Evolutionary conservation across 1,140 invertebrate genomes (phyloP), one percentile per base, ranked within the genome.

Genomic region (Chymomyza costata): DNA sequence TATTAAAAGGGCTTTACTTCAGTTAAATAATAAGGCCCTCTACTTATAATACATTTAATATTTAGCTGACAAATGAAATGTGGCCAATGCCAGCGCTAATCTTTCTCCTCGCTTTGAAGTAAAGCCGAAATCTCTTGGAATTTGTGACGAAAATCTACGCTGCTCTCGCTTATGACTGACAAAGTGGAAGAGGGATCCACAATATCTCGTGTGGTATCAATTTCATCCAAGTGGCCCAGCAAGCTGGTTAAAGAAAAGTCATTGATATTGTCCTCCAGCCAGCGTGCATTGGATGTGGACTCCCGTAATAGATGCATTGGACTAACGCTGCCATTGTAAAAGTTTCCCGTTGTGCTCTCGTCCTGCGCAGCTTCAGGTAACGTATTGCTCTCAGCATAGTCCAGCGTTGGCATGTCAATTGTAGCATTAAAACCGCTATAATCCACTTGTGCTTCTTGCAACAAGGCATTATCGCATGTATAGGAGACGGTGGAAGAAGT

Each of bases 171-270:
- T 87, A 95, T 90, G 40, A 95, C 85, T 38, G 92, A 92, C 64
- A 94, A 92, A 66, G 94, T 89, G n/a, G 94, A 93, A 0, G 92
- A 90, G 50, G 94, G 93, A 80, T 94, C 91, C 65, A 84, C 38
- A 63, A 84, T 83, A 35, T 83, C 82, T 18, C 82, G 67, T 11
- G 63, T 84, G 44, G 65, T 62, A 70, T 85, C 81, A 3, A 85
- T 84, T 38, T 80, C 82, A 49, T 94, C 94, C 32, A 94, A 86
- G 66, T 94, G 93, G 0, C 92, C 92, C 37, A 95, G 87, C 81
- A 95, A 91, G 85, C 91, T 93, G 71, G 92, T 93, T 28, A 95
- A 87, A 13, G 93, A 94, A 87, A 93, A 94, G 85, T 95, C 93
- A 48, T 90, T 91, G 14, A 93, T 91, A 82, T 93, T 90, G 5